Conservation (phyloP, 2,888 invertebrate genomes). For the Macaria liturata region DNA sequence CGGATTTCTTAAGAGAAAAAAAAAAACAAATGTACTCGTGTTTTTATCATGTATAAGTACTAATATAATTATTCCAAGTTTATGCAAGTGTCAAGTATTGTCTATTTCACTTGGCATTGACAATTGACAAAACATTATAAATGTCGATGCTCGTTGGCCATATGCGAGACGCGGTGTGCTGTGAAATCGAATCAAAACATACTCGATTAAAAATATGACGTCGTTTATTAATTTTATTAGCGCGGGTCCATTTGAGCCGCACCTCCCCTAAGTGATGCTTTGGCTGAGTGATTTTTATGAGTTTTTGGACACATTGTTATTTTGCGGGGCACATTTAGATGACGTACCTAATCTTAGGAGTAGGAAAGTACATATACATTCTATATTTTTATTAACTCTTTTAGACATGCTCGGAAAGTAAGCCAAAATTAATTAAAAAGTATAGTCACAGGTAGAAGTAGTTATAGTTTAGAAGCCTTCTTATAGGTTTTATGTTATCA, state of each 20-base stretch:
- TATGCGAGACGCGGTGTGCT: slow-evolving; percentile 34
- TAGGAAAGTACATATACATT: too few relatives aligned
- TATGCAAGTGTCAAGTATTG: background rate
- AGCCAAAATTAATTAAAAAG: too few relatives aligned
- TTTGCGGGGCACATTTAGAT: background rate
- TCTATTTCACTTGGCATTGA: slow-evolving; percentile 27
- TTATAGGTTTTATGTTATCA: too few relatives aligned
- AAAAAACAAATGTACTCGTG: too few relatives aligned
- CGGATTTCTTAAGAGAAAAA: too few relatives aligned
- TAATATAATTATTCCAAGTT: slow-evolving; percentile 6
- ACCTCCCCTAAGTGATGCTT: slow-evolving; percentile 36
- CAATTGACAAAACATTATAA: slow-evolving; percentile 36
- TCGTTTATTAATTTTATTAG: slow-evolving; percentile 41
- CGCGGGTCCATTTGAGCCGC: slow-evolving; percentile 41
- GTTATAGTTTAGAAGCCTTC: too few relatives aligned
- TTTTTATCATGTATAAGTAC: background rate
- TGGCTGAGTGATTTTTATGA: slow-evolving; percentile 33
- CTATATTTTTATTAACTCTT: too few relatives aligned
- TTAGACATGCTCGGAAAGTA: too few relatives aligned
- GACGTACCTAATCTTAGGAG: too few relatives aligned
- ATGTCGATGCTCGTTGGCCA: slow-evolving; percentile 29
- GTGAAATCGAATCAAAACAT: slow-evolving; percentile 45
- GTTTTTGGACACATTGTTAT: slow-evolving; percentile 17
- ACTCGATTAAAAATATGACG: slow-evolving; percentile 39
- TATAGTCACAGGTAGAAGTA: too few relatives aligned